Percentiles rank a stretch among this genome's conserved stretches.
phyloP scores from a whole-genome alignment of 2,797 vertebrate genomes.

The Martes flavigula region DNA sequence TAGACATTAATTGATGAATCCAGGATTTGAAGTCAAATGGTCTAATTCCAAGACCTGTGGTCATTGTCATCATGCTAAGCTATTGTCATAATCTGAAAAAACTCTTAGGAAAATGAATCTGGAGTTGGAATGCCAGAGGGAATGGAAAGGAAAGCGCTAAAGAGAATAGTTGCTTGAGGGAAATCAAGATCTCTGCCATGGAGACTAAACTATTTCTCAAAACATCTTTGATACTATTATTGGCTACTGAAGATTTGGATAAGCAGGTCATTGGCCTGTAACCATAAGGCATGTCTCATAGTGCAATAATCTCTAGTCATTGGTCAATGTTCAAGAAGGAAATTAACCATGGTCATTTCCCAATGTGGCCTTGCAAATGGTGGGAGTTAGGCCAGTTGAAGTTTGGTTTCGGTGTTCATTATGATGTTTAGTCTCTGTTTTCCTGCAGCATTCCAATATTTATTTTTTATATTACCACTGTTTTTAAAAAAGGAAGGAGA shows the following conservation, averaged over 20 bases:
- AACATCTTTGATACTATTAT: not conserved
- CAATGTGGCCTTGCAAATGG: not conserved
- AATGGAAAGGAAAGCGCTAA: not conserved
- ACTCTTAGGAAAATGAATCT: not conserved
- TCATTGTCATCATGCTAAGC: not conserved
- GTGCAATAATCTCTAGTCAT: not conserved
- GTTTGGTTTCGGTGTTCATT: constrained; percentile 33
- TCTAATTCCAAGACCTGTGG: not conserved
- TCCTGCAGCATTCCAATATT: not conserved
- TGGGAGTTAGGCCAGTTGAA: constrained; percentile 21
- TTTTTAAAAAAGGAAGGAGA: constrained; percentile 65
- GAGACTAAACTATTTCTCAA: not conserved
- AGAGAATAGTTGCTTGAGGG: constrained; percentile 8
- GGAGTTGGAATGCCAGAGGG: not conserved
- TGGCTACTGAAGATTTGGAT: not conserved
- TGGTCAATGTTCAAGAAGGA: not conserved
- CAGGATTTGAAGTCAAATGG: not conserved
- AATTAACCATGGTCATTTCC: not conserved
- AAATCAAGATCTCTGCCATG: not conserved
- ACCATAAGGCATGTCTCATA: not conserved
- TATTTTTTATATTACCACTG: not conserved
- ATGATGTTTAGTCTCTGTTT: constrained; percentile 20
- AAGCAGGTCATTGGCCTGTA: not conserved
- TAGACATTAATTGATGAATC: not conserved
- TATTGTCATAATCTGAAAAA: not conserved